Conservation (phyloP, 2,113 vertebrate species). For the Fregetta grallaria region DNA sequence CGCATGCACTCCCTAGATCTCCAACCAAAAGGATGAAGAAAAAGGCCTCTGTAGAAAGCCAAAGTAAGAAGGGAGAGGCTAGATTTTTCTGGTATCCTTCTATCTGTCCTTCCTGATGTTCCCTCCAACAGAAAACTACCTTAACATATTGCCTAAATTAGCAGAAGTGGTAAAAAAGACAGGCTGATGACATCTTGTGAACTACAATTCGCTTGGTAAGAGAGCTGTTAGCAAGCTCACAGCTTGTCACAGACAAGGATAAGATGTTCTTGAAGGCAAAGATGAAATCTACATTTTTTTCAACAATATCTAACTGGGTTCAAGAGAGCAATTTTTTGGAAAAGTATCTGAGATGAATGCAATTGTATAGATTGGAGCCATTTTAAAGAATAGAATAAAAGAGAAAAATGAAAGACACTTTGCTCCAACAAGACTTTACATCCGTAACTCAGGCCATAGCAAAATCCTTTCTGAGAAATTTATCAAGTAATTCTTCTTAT, state of each 20-base stretch:
- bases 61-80: neutral
- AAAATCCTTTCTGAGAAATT: neutral
- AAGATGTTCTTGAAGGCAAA: slow-evolving; percentile 65
- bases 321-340: slow-evolving; percentile 7
- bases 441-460: neutral
- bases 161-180: slow-evolving; percentile 67
- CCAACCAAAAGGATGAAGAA: neutral
- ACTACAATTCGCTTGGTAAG: slow-evolving; percentile 68
- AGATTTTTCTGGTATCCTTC: slow-evolving; percentile 28
- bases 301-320: slow-evolving; percentile 50
- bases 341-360: neutral
- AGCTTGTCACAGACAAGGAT: slow-evolving; percentile 67
- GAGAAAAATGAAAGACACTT: neutral
- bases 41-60: neutral
- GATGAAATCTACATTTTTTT: slow-evolving; percentile 47
- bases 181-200: slow-evolving; percentile 71
- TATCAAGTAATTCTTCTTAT: neutral
- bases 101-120: slow-evolving; percentile 66
- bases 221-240: slow-evolving; percentile 71
- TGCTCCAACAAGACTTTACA: neutral
- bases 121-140: slow-evolving; percentile 62
- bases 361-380: neutral
- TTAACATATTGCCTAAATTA: slow-evolving; percentile 72
- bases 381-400: neutral
- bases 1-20: neutral